Evolutionary conservation across 2,797 vertebrate species (phyloP).

Genomic region (Acrocephalus scirpaceus): DNA sequence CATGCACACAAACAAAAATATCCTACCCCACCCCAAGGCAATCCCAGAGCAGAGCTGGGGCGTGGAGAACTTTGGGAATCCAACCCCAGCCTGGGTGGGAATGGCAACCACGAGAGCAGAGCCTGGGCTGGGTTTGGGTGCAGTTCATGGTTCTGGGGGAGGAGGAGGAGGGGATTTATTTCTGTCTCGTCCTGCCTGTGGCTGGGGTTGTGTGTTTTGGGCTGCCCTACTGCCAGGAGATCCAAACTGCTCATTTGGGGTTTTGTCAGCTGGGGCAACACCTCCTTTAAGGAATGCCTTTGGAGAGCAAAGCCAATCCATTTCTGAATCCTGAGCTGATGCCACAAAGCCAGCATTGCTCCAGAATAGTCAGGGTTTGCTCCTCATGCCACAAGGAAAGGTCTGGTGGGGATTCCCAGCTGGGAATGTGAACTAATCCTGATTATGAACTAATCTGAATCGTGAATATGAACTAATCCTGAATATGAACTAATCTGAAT

Average conservation of each 20-base stretch:
- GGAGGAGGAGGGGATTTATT: background rate
- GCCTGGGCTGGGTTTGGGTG: background rate
- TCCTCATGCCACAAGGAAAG: no score
- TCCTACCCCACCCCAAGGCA: no score
- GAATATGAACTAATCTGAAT: no score
- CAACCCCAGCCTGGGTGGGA: background rate
- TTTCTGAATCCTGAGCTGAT: background rate
- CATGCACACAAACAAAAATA: no score
- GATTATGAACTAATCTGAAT: no score
- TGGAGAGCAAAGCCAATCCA: background rate
- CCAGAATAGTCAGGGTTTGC: accelerated
- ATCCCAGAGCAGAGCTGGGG: no score
- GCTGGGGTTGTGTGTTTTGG: background rate
- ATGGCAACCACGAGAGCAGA: background rate
- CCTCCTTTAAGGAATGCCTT: background rate
- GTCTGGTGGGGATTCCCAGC: no score
- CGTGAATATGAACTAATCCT: no score
- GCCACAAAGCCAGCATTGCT: background rate
- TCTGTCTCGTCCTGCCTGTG: background rate
- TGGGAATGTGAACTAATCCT: no score
- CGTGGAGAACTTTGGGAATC: background rate
- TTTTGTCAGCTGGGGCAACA: background rate
- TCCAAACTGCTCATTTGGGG: background rate
- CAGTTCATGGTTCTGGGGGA: background rate
- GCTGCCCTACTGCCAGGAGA: background rate